These are phyloP conservation scores for Chrysomela aeneicollis DNA, from an alignment of 2,888 invertebrate genomes.

Conservation along the genomic window DNA sequence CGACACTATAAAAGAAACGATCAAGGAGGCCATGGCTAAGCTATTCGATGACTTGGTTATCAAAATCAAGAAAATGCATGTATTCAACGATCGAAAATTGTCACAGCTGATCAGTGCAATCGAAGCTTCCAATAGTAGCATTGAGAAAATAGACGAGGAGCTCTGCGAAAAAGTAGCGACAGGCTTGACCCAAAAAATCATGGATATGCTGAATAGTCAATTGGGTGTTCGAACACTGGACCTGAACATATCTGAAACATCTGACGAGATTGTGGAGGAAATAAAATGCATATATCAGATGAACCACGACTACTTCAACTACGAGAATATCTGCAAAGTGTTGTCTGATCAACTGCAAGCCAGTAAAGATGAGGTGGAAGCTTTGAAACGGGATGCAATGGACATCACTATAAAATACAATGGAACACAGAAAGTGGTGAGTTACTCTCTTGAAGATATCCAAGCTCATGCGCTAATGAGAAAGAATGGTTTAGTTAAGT, in stretches of 20 bases:
- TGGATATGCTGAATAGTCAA: slow-evolving; percentile 7
- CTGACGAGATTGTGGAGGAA: neutral
- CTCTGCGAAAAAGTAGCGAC: slow-evolving; percentile 21
- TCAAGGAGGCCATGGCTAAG: slow-evolving; percentile 18
- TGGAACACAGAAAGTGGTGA: slow-evolving; percentile 26
- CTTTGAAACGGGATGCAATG: slow-evolving; percentile 22
- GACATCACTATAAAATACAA: slow-evolving; percentile 26
- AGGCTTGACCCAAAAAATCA: slow-evolving; percentile 19
- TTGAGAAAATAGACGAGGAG: slow-evolving; percentile 11
- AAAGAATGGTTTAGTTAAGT: too few relatives aligned
- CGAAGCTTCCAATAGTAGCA: neutral
- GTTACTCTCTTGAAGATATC: slow-evolving; percentile 4
- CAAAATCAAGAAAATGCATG: slow-evolving; percentile 6
- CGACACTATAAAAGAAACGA: slow-evolving; percentile 16
- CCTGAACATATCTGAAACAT: neutral
- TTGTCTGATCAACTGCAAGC: slow-evolving; percentile 26
- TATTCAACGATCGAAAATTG: slow-evolving; percentile 13
- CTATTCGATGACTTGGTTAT: slow-evolving; percentile 19
- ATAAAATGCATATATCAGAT: neutral
- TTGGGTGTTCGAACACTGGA: neutral
- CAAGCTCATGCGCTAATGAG: too few relatives aligned
- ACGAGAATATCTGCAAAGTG: slow-evolving; percentile 21
- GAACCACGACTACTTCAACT: slow-evolving; percentile 17
- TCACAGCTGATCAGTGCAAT: slow-evolving; percentile 24
- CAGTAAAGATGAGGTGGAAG: slow-evolving; percentile 24